Evolutionary conservation across 2,113 vertebrate species (phyloP).

Genomic region (Brevimyrus niger): DNA sequence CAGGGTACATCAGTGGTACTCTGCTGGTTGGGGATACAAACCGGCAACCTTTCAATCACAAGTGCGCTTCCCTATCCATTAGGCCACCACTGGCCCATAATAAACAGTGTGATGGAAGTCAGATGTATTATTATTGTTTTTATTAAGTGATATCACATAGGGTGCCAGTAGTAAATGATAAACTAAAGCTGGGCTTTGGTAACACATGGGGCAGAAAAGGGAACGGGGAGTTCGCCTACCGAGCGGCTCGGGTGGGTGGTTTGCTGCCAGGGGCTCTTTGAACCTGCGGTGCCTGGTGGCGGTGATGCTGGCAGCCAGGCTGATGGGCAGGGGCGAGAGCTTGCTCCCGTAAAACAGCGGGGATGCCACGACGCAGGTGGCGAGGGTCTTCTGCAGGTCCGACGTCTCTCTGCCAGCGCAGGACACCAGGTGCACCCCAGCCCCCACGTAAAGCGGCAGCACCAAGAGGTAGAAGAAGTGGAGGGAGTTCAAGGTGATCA

Average conservation of each 20-base stretch:
- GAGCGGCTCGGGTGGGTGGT: slow-evolving; percentile 35
- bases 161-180: neutral
- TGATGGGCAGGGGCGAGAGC: slow-evolving; percentile 73
- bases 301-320: slow-evolving; percentile 65
- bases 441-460: slow-evolving; percentile 70
- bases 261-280: slow-evolving; percentile 37
- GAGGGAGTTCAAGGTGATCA: slow-evolving; percentile 70
- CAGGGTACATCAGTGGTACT: neutral
- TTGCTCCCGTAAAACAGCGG: slow-evolving; percentile 72
- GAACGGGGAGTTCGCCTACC: slow-evolving; percentile 31
- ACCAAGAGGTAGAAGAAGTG: slow-evolving; percentile 69
- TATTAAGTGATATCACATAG: neutral
- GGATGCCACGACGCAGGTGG: slow-evolving; percentile 65
- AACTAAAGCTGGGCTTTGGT: neutral
- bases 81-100: neutral
- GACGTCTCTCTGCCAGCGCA: slow-evolving; percentile 71
- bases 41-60: neutral
- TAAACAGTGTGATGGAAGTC: neutral
- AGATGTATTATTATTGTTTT: neutral
- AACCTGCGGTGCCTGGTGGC: slow-evolving; percentile 63
- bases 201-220: neutral
- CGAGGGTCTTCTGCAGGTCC: slow-evolving; percentile 59
- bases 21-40: neutral
- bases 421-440: slow-evolving; percentile 78
- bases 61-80: neutral